Evolutionary conservation across 2,797 vertebrate genomes (phyloP).

Genomic region (Eidolon dupreanum): DNA sequence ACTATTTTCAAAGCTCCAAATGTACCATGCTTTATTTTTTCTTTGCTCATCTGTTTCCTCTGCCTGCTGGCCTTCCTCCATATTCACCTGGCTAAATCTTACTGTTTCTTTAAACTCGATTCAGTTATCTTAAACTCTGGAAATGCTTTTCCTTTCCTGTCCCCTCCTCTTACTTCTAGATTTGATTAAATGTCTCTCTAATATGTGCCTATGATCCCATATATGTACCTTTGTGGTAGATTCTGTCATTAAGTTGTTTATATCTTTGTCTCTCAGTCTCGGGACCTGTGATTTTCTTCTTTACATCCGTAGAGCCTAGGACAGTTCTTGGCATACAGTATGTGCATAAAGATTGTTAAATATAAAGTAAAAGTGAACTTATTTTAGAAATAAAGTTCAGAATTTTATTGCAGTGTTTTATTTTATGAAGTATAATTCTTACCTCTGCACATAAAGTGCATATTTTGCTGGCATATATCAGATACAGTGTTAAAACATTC

Average conservation of each 20-base stretch:
- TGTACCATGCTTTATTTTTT: neutral
- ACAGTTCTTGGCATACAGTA: neutral
- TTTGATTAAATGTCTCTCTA: neutral
- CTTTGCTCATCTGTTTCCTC: neutral
- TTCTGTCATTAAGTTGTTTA: neutral
- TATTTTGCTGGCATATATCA: neutral
- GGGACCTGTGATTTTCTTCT: neutral
- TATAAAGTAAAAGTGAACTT: neutral
- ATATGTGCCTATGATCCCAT: neutral
- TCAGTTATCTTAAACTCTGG: neutral
- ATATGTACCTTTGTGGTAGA: neutral
- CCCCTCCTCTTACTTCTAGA: neutral
- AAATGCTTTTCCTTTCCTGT: neutral
- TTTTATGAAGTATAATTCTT: neutral
- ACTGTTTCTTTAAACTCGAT: neutral
- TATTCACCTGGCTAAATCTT: neutral
- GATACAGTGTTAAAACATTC: neutral
- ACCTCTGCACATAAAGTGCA: neutral
- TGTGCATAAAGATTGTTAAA: neutral
- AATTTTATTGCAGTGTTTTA: constrained; percentile 27
- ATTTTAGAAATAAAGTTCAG: neutral
- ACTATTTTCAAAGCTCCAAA: neutral
- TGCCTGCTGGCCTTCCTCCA: neutral
- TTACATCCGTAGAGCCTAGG: neutral
- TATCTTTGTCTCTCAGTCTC: neutral